These are phyloP conservation scores for Hirtodrosophila confusa DNA, from an alignment of 2,888 invertebrate genomes.

Conservation along the genomic window DNA sequence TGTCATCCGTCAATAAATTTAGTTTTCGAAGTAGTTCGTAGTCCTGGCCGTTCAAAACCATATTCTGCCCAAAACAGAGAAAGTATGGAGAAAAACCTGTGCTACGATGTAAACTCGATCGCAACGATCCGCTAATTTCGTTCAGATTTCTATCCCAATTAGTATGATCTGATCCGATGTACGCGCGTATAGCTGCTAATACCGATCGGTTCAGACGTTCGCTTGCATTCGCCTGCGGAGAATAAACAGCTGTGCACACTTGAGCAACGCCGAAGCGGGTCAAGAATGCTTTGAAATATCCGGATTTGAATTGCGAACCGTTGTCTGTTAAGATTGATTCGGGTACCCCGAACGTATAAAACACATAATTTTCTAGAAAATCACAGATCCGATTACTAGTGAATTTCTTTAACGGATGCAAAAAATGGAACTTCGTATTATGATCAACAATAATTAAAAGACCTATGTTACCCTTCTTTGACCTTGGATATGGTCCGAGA, in stretches of 20 bases:
- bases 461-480: too few relatives aligned
- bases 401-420: too few relatives aligned
- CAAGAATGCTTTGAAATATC: too few relatives aligned
- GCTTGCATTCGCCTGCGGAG: constrained; percentile 33
- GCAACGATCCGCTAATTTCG: constrained; percentile 28
- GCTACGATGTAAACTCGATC: constrained; percentile 10
- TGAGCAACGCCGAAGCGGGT: too few relatives aligned
- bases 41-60: constrained; percentile 23
- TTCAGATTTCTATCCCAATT: constrained; percentile 32
- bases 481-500: too few relatives aligned
- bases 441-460: too few relatives aligned
- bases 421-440: too few relatives aligned
- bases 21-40: constrained; percentile 1
- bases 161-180: constrained; percentile 27
- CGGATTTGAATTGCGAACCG: too few relatives aligned
- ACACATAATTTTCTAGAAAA: too few relatives aligned
- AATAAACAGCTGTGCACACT: constrained; percentile 23
- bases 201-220: constrained; percentile 35
- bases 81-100: constrained; percentile 33
- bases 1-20: constrained; percentile 1
- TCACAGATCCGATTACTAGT: too few relatives aligned
- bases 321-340: too few relatives aligned
- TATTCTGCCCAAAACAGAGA: constrained; percentile 36
- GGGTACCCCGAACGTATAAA: too few relatives aligned
- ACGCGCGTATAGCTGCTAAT: constrained; percentile 1